Conservation (phyloP, 2,797 vertebrate genomes). For the Melopsittacus undulatus region DNA sequence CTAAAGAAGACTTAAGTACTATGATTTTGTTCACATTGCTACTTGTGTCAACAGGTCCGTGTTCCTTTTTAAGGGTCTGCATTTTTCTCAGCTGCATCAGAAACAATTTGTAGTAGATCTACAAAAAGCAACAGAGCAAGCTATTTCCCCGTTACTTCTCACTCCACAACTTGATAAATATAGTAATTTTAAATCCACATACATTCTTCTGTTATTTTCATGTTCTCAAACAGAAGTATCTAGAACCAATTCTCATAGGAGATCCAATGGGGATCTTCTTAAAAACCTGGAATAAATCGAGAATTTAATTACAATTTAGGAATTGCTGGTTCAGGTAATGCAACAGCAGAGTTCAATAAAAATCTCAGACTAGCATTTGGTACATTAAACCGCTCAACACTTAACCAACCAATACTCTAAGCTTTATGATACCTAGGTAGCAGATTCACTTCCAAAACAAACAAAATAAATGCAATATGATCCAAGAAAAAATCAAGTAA, state of each 20-base stretch:
- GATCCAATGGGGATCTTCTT: background rate
- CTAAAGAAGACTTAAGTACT: slow-evolving; percentile 82
- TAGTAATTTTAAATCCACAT: slow-evolving; percentile 62
- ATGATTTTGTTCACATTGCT: slow-evolving; percentile 80
- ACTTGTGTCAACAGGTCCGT: slow-evolving; percentile 78
- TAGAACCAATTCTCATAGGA: background rate
- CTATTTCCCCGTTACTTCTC: slow-evolving; percentile 21
- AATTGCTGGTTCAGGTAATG: background rate
- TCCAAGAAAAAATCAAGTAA: background rate
- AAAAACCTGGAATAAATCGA: slow-evolving; percentile 63
- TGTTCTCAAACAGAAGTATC: background rate
- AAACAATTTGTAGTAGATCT: slow-evolving; percentile 39
- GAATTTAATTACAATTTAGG: background rate
- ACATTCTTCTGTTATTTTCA: slow-evolving; percentile 54
- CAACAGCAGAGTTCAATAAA: background rate
- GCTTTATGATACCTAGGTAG: background rate
- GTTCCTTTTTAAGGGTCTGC: slow-evolving; percentile 93
- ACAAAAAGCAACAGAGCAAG: background rate
- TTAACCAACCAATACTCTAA: background rate
- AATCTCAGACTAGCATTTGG: background rate
- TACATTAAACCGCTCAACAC: background rate
- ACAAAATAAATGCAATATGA: background rate
- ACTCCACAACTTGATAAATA: slow-evolving; percentile 28
- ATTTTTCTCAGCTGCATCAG: slow-evolving; percentile 86
- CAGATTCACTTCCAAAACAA: background rate